phyloP scores from a whole-genome alignment of 2,888 invertebrate species.

The Eristalinus aeneus region DNA sequence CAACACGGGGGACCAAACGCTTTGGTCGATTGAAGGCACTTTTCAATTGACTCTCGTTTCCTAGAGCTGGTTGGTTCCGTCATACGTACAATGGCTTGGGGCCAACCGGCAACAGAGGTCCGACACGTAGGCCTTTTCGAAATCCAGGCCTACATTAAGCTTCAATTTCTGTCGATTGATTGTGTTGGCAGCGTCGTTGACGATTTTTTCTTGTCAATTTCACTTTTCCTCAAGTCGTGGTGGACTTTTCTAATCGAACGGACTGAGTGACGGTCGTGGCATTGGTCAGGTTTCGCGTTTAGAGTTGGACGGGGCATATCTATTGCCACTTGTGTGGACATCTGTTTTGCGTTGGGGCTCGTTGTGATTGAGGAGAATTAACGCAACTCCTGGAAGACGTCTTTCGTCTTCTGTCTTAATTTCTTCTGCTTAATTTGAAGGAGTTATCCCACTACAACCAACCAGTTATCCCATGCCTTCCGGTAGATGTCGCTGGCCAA shows the following conservation, averaged over 20 bases:
- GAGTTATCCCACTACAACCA: too few species aligned
- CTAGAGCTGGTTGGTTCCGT: neutral
- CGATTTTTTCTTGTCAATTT: conserved; percentile 7
- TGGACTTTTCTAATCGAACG: neutral
- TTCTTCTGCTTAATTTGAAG: too few species aligned
- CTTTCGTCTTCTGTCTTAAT: too few species aligned
- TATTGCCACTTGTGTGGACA: neutral
- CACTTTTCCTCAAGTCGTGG: conserved; percentile 20
- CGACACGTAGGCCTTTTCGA: neutral
- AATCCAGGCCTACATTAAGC: neutral
- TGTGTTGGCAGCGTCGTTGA: conserved; percentile 14
- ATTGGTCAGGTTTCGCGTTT: neutral
- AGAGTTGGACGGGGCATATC: neutral
- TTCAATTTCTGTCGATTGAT: conserved; percentile 9
- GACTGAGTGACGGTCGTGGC: neutral
- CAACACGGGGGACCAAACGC: neutral
- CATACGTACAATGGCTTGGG: neutral
- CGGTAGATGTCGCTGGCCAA: too few species aligned
- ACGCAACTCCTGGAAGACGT: too few species aligned
- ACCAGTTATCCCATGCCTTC: too few species aligned
- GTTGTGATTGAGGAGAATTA: too few species aligned
- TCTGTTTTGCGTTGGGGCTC: too few species aligned
- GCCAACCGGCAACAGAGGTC: conserved; percentile 10
- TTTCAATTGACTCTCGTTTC: neutral
- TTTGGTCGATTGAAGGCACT: neutral